Base-by-base conservation (phyloP, 2,888 invertebrate genomes). In the Mimas tiliae region DNA sequence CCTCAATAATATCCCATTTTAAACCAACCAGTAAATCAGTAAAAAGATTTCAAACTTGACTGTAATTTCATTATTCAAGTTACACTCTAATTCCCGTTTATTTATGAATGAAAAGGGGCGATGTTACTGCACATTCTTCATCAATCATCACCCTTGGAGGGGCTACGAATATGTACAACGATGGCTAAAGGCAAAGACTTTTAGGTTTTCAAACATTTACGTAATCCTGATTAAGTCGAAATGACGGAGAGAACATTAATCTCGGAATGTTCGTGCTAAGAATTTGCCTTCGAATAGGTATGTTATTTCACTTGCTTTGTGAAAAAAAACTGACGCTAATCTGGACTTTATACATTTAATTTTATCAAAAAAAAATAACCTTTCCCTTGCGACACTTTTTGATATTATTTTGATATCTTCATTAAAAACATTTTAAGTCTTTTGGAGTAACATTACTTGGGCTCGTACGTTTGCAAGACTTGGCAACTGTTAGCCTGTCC, bases 131-230 rank as follows among this genome's bases (percentile, higher is more conserved):
- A 34, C 80, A 81, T 77, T 86, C 74, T 88, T 86, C 90, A 92
- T 93, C 90, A 90, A 91, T 93, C 92, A 93, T 88, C 84, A 76
- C 84, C 87, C 86, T 80, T 83, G 84, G 86, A 81, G 74, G 78
- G 81, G 84, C 82, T 87, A 89, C 87, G 87, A 89, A 90, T 88
- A 89, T 89, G 87, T 87, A 89, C 80, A 85, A 84, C 77, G 70
- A 73, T 78, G 79, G 82, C 79, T 82, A 83, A 88, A 89, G 84
- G 84, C 84, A 86, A 77, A 79, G 76, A 83, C 84, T 88, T 87
- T 85, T 79, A 82, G 83, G 78, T 80, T 81, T 77, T 75, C 74
- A 71, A 68, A 76, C 72, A 71, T 74, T 75, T 71, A 73, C 72
- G 71, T 84, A 85, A 88, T 85, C 83, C 83, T 80, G 77, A 82